These are phyloP conservation scores for Parapsyche elsis DNA, from an alignment of 1,140 invertebrate genomes.

Conservation along the genomic window DNA sequence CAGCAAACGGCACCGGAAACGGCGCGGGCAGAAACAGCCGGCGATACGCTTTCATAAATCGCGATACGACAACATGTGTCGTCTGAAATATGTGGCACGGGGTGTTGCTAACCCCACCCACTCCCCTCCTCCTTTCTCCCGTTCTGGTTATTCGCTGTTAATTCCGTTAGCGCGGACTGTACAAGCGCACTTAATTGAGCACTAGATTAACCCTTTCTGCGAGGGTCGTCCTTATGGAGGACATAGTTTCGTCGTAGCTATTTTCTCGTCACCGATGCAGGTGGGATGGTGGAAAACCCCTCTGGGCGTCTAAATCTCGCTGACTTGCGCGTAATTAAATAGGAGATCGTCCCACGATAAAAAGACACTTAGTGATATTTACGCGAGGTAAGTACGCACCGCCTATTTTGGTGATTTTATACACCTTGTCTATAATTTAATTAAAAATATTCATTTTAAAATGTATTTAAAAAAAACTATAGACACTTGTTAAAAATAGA, in stretches of 20 bases:
- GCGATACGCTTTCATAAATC: slow-evolving; percentile 37
- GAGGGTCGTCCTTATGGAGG: neutral
- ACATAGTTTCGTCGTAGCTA: neutral
- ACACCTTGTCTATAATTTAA: no score
- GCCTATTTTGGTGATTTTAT: no score
- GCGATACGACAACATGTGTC: slow-evolving; percentile 24
- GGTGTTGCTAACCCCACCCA: neutral
- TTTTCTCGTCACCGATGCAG: no score
- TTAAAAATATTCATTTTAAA: no score
- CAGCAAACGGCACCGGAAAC: neutral
- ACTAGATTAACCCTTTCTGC: slow-evolving; percentile 24
- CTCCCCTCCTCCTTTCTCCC: no score
- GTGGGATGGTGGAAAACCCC: no score
- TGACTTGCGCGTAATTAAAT: neutral
- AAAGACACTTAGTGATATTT: neutral
- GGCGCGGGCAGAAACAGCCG: neutral
- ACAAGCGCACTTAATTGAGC: slow-evolving; percentile 25
- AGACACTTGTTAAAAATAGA: no score
- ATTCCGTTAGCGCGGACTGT: neutral
- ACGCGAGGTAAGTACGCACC: no score
- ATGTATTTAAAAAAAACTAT: no score
- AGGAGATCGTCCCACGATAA: neutral
- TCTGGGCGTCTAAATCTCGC: neutral
- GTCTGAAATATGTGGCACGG: slow-evolving; percentile 29
- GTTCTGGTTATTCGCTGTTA: slow-evolving; percentile 1